Conservation (phyloP, 2,888 invertebrate genomes). For the Monochamus alternatus region DNA sequence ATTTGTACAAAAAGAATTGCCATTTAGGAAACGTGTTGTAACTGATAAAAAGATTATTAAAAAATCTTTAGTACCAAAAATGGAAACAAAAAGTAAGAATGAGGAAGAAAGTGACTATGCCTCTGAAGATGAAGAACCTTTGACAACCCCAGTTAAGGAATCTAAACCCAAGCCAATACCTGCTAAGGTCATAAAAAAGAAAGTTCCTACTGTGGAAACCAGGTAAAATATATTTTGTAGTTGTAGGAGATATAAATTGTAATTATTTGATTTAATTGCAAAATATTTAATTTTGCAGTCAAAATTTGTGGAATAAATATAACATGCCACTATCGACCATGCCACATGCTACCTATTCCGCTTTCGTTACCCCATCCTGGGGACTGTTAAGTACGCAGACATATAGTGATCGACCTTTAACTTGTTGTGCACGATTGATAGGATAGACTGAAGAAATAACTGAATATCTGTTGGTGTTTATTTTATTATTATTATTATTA, state of each 20-base stretch:
- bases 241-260: not conserved
- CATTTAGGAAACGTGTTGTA: conserved; percentile 55
- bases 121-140: conserved; percentile 73
- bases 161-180: conserved; percentile 37
- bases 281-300: too few relatives aligned
- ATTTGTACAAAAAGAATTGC: conserved; percentile 68
- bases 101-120: conserved; percentile 49
- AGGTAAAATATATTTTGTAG: conserved; percentile 17
- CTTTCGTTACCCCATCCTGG: too few relatives aligned
- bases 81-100: conserved; percentile 36
- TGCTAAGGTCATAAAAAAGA: conserved; percentile 13
- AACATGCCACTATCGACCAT: too few relatives aligned
- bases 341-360: too few relatives aligned
- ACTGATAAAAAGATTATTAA: conserved; percentile 42
- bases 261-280: too few relatives aligned
- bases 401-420: too few relatives aligned
- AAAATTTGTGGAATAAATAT: too few relatives aligned
- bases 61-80: conserved; percentile 35
- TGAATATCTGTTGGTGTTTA: too few relatives aligned
- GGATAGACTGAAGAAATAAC: too few relatives aligned
- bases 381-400: too few relatives aligned
- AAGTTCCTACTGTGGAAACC: not conserved
- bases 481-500: too few relatives aligned
- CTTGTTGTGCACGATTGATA: too few relatives aligned
- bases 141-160: conserved; percentile 57